Percentiles rank a stretch among this genome's conserved stretches.
These are phyloP conservation scores for Tipula confusa DNA, from an alignment of 2,888 invertebrate species.

Conservation along the genomic window DNA sequence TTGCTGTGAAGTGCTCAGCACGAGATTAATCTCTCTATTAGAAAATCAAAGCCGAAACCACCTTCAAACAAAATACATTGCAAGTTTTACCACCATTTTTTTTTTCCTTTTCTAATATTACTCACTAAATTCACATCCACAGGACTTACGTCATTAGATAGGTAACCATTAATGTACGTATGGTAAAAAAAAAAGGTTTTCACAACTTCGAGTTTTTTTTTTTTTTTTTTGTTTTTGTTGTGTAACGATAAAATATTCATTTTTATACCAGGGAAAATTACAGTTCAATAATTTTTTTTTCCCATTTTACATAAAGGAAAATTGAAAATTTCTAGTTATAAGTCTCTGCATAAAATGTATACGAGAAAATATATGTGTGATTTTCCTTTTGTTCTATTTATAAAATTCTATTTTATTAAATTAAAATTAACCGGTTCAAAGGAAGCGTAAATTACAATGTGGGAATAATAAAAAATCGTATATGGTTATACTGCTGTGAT, in stretches of 20 bases:
- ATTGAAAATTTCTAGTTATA: neutral
- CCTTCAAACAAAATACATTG: too few species aligned
- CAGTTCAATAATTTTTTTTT: neutral
- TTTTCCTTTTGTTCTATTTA: neutral
- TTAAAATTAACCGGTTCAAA: slow-evolving; percentile 12
- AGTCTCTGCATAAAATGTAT: neutral
- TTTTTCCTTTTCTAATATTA: too few species aligned
- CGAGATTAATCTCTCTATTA: too few species aligned
- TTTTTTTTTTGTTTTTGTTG: neutral
- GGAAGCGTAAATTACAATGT: neutral
- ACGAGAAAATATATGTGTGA: neutral
- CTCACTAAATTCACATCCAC: too few species aligned
- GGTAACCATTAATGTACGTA: too few species aligned
- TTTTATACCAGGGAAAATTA: neutral
- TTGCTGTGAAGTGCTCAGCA: too few species aligned
- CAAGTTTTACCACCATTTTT: too few species aligned
- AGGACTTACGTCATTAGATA: too few species aligned
- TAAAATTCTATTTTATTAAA: neutral
- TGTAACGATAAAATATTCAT: neutral
- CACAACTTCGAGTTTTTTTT: neutral
- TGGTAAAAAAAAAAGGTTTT: neutral
- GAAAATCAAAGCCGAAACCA: too few species aligned
- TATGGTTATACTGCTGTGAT: neutral
- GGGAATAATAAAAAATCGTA: neutral
- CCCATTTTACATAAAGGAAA: neutral